Base-by-base conservation (phyloP, 2,113 vertebrate species). In the Turnix velox region DNA sequence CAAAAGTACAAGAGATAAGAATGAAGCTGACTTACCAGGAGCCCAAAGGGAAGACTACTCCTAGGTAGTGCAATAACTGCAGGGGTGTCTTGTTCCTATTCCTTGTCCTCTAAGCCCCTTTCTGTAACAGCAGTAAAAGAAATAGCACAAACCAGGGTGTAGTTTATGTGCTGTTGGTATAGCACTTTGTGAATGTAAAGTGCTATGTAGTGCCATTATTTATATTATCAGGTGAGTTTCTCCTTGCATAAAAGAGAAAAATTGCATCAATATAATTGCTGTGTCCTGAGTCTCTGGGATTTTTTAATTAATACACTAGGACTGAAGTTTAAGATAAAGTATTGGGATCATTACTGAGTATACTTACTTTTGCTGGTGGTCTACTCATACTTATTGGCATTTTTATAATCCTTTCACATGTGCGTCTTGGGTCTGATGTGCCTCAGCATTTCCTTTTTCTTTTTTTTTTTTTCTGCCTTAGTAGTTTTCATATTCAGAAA, bases 201-300 rank as follows among this genome's bases (percentile, higher is more conserved):
- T 75, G 61, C 40, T 79, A 33, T 42, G 33, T 35, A 57, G 39
- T 92, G 49, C 14, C n/a, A 19, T 82, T 87, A 37, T 94, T 87
- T 62, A 67, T 76, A 83, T 85, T 92, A 87, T 89, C 81, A 92
- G 37, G 66, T 91, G 81, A 94, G 45, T 75, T 91, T 90, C 92
- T 91, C 45, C 45, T 82, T 69, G 23, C 62, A 85, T 87, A 85
- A 94, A 95, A 83, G 63, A 92, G 84, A 94, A 93, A 95, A 83
- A 91, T 58, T 49, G 12, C 72, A 62, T 58, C 62, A 46, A 43
- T 87, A 40, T 80, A 95, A 88, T 54, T 85, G 8, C 46, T 73
- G 10, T 66, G 31, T 82, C 67, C 42, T 59, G 54, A 75, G 42
- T 90, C 45, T 76, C 31, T 42, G 54, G 19, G 33, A 83, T 25